Conservation (phyloP, 2,797 vertebrate genomes). For the Sus cebifrons region DNA sequence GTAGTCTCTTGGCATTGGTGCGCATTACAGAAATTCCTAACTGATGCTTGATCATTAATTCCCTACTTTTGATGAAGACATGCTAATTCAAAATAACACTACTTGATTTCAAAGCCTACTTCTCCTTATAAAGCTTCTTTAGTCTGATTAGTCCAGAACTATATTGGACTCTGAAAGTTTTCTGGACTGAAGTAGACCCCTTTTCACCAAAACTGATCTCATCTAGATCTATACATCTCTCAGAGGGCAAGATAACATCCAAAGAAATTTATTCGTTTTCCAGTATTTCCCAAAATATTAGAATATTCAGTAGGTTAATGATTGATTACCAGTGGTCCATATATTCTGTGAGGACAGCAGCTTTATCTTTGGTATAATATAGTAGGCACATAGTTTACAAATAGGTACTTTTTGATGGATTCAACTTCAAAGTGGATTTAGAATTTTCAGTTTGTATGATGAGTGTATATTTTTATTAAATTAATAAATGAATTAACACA, state of each 20-base stretch:
- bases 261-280: constrained; percentile 28
- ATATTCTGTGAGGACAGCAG: neutral
- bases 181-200: neutral
- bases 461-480: neutral
- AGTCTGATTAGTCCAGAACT: neutral
- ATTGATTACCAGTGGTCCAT: neutral
- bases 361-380: neutral
- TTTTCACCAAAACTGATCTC: constrained; percentile 7
- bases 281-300: neutral
- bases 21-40: constrained; percentile 21
- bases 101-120: neutral
- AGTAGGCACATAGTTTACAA: neutral
- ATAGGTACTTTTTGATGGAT: neutral
- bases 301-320: neutral
- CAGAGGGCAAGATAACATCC: neutral
- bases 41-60: constrained; percentile 37
- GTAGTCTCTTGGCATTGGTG: neutral
- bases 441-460: neutral
- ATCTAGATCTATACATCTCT: neutral
- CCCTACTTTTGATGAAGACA: constrained; percentile 35
- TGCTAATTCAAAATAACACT: constrained; percentile 41
- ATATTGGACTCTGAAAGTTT: neutral
- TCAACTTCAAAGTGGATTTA: constrained; percentile 28
- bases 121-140: neutral
- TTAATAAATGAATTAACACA: constrained; percentile 23